Conservation (phyloP, 2,113 vertebrate species). For the Platycercus adscitus region DNA sequence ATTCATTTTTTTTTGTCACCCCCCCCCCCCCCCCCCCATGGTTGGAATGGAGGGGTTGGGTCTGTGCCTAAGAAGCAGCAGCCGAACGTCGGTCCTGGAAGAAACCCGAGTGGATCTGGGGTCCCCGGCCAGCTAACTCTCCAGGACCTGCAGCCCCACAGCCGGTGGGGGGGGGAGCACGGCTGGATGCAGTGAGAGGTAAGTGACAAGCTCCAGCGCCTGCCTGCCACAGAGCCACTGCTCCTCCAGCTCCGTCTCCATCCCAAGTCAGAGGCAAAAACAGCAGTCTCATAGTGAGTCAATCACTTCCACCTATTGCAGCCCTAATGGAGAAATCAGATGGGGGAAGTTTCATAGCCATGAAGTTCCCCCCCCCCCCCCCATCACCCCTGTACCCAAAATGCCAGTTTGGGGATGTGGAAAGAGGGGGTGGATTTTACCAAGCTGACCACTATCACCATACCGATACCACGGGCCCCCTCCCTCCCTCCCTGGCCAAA, state of each 20-base stretch:
- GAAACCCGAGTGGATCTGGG: conserved; percentile 19
- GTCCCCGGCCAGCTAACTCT: conserved; percentile 48
- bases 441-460: neutral
- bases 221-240: neutral
- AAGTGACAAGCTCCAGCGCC: conserved; percentile 14
- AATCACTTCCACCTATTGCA: conserved; percentile 39
- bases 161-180: neutral
- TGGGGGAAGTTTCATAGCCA: neutral
- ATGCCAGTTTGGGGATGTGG: neutral
- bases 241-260: neutral
- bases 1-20: too few species aligned
- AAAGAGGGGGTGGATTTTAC: neutral
- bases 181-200: conserved; percentile 65
- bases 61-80: conserved; percentile 43
- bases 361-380: neutral
- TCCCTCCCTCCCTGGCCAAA: neutral
- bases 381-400: neutral
- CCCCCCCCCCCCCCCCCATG: neutral
- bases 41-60: conserved; percentile 58
- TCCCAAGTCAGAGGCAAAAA: conserved; percentile 41
- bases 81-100: conserved; percentile 22
- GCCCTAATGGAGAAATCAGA: conserved; percentile 24
- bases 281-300: conserved; percentile 67
- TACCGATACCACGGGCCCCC: neutral
- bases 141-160: conserved; percentile 47